A percentile compares a stretch with the other conserved stretches of the same genome.
Evolutionary conservation across 2,797 vertebrate genomes (phyloP).

Genomic region (Ispidina lecontei): DNA sequence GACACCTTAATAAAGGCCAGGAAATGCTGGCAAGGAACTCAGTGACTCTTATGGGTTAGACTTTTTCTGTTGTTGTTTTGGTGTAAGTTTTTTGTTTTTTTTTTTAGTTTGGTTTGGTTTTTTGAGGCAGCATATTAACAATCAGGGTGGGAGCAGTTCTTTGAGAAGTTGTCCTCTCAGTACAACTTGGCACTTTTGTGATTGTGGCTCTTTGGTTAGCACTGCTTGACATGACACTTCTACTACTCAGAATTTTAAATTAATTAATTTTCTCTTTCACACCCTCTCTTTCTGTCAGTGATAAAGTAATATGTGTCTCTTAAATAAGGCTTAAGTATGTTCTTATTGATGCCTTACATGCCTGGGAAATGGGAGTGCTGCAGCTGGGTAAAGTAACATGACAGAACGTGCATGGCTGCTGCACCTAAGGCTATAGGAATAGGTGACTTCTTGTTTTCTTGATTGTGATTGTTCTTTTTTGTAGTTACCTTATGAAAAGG

Average conservation of each 20-base stretch:
- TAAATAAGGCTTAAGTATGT: slow-evolving; percentile 55
- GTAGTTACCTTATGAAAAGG: slow-evolving; percentile 53
- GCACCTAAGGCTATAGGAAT: slow-evolving; percentile 73
- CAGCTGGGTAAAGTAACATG: slow-evolving; percentile 72
- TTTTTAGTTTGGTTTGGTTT: not conserved
- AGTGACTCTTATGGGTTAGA: not conserved
- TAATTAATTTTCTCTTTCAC: not conserved
- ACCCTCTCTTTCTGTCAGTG: slow-evolving; percentile 49
- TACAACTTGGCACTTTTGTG: not conserved
- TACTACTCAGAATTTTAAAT: not conserved
- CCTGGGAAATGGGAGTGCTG: slow-evolving; percentile 72
- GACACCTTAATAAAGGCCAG: not conserved
- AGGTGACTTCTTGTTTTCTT: slow-evolving; percentile 70
- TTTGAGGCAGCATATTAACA: not conserved
- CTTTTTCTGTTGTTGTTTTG: not conserved
- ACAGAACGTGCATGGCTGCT: slow-evolving; percentile 67
- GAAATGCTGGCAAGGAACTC: not conserved
- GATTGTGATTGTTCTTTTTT: slow-evolving; percentile 49
- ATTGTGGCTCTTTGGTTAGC: slow-evolving; percentile 1
- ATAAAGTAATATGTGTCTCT: slow-evolving; percentile 65
- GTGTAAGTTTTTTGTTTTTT: not conserved
- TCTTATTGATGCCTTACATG: slow-evolving; percentile 70
- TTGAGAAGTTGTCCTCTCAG: not conserved
- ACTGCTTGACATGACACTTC: slow-evolving; percentile 10
- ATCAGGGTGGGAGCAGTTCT: not conserved